A percentile compares a stretch with the other conserved stretches of the same genome.
Evolutionary conservation across 64 coral and sea anemone species (phyloP).

Genomic region (Dendronephthya gigantea): DNA sequence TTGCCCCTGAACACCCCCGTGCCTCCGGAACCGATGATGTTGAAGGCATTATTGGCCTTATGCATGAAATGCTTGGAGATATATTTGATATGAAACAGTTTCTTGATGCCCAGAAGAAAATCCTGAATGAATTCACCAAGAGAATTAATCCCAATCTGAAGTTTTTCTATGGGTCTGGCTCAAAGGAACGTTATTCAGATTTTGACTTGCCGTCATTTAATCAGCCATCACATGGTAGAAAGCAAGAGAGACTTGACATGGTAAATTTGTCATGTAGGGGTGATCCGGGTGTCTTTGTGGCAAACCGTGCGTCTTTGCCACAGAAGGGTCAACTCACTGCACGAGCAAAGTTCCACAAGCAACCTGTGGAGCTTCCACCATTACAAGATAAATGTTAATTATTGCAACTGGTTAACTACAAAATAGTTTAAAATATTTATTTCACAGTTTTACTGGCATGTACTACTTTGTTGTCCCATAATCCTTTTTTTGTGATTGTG

Average conservation of each 20-base stretch:
- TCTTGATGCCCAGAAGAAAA: constrained; percentile 26
- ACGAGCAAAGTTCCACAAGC: constrained; percentile 45
- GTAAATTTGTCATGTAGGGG: constrained; percentile 30
- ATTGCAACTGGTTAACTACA: neutral
- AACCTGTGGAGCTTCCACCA: constrained; percentile 42
- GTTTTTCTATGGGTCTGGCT: constrained; percentile 53
- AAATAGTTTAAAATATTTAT: neutral
- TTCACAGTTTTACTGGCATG: constrained; percentile 30
- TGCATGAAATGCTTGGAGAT: constrained; percentile 48
- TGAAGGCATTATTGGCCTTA: no score
- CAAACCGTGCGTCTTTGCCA: constrained; percentile 56
- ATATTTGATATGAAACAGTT: constrained; percentile 47
- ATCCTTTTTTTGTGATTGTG: constrained; percentile 35
- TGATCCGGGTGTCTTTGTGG: constrained; percentile 69
- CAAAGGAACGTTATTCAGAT: constrained; percentile 39
- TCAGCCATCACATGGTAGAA: constrained; percentile 19
- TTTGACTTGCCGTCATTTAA: constrained; percentile 46
- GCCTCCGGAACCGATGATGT: no score
- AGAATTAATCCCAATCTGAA: constrained; percentile 34
- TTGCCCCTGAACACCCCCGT: no score
- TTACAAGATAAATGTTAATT: neutral
- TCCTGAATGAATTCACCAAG: constrained; percentile 54
- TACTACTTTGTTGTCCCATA: constrained; percentile 29
- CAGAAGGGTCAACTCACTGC: constrained; percentile 42
- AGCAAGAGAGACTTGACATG: constrained; percentile 41